Evolutionary conservation across 2,888 invertebrate genomes (phyloP), one percentile per base, ranked within the genome.

Genomic region (Macrophya alboannulata): DNA sequence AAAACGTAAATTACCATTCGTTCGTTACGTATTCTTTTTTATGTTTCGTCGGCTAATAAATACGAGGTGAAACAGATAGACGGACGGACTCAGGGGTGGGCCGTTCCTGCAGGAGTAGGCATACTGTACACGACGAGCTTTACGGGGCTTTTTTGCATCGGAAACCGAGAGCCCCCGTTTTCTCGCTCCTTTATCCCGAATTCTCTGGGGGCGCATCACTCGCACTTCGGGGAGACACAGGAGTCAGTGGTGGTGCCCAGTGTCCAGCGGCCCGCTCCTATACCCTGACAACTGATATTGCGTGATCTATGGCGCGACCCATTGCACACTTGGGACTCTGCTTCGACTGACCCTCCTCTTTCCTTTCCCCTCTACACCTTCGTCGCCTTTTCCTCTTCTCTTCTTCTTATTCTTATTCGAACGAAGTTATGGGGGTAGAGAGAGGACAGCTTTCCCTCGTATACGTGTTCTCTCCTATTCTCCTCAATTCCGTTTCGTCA

Each of bases 1-100:
- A 51, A 77, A 89, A 89, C 89, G 90, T 91, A 92, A 93, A 92
- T 93, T 92, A 93, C 92, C 92, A 90, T 88, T 25, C 86, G 87
- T 89, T 93, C 93, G 91, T 93, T 92, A 92, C 91, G 91, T 93
- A 93, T 93, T 93, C 93, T 91, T 91, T 93, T 93, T 93, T 93
- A 93, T 92, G 92, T 90, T 90, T 90, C 89, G 89, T 89, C 86
- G 87, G 89, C 85, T 91, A 90, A 92, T 92, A 92, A 92, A 92
- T 89, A 90, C 83, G 83, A 45, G 83, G 48, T 81, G 90, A 87
- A 89, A 40, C 89, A 88, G 88, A 89, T 88, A 87, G 65, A 79
- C 65, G 85, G 51, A 77, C 83, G 51, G 65, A n/a, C n/a, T n/a
- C n/a, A n/a, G 85, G 40, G 84, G 83, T 31, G 45, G n/a, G 15